Evolutionary conservation across 2,888 invertebrate genomes (phyloP).

Genomic region (Morpho helenor): DNA sequence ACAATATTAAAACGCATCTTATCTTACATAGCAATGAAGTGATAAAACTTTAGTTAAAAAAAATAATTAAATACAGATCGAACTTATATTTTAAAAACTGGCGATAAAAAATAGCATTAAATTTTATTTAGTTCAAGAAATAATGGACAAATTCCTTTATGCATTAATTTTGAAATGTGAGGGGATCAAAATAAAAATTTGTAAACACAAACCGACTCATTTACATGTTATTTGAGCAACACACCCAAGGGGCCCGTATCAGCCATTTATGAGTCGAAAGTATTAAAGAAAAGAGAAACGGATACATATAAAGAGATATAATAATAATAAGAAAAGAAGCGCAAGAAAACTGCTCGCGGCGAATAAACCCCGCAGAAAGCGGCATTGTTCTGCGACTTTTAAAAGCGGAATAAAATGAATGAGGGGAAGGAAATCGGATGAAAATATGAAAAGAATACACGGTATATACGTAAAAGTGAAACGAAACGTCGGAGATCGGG

Average conservation of each 20-base stretch:
- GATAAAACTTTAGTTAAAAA: no score
- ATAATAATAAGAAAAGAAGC: slow-evolving; percentile 71
- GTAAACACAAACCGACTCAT: slow-evolving; percentile 64
- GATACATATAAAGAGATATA: slow-evolving; percentile 71
- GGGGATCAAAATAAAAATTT: slow-evolving; percentile 53
- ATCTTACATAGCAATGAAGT: no score
- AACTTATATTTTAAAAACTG: no score
- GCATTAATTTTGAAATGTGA: slow-evolving; percentile 12
- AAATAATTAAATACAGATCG: no score
- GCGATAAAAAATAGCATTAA: no score
- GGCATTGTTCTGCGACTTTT: slow-evolving; percentile 75
- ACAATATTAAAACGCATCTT: no score
- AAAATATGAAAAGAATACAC: slow-evolving; percentile 79
- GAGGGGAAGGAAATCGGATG: slow-evolving; percentile 78
- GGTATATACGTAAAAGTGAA: slow-evolving; percentile 72
- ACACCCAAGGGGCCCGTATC: slow-evolving; percentile 75
- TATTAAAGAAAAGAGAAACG: slow-evolving; percentile 77
- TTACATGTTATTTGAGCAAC: slow-evolving; percentile 76
- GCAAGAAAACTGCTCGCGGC: slow-evolving; percentile 75
- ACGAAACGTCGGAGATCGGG: slow-evolving; percentile 75
- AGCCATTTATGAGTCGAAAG: slow-evolving; percentile 77
- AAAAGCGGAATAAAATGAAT: slow-evolving; percentile 73
- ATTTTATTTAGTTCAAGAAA: no score
- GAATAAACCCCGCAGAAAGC: slow-evolving; percentile 69
- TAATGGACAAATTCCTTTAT: no score